Conservation (phyloP, 2,888 invertebrate genomes). For the Ichneumon xanthorius region DNA sequence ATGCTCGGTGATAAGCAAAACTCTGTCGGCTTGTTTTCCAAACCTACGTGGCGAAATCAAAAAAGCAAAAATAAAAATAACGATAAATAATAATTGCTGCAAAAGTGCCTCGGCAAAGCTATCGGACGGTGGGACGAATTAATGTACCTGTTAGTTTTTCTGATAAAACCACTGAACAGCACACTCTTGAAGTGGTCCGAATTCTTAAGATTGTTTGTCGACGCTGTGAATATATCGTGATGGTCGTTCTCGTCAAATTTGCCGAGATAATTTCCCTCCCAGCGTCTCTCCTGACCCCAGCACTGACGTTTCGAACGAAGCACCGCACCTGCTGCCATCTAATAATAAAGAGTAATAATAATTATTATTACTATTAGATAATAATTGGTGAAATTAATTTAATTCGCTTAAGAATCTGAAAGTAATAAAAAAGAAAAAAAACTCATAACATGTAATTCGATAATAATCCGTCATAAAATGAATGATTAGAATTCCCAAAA, state of each 20-base stretch:
- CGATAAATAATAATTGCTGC: background rate
- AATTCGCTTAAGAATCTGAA: background rate
- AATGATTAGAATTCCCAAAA: background rate
- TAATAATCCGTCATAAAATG: background rate
- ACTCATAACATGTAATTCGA: too few relatives aligned
- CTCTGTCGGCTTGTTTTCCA: constrained; percentile 94
- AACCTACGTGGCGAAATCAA: constrained; percentile 80
- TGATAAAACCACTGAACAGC: constrained; percentile 83
- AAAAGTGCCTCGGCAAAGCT: background rate
- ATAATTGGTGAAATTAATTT: background rate
- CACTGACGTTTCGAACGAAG: constrained; percentile 88
- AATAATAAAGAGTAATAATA: constrained; percentile 39
- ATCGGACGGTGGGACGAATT: background rate
- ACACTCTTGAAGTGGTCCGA: constrained; percentile 88
- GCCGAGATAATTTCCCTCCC: constrained; percentile 94
- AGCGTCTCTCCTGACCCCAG: constrained; percentile 92
- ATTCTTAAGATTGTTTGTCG: constrained; percentile 89
- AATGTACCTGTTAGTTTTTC: constrained; percentile 81
- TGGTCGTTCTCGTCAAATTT: constrained; percentile 89
- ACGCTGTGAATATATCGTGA: constrained; percentile 88
- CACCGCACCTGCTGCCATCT: constrained; percentile 90
- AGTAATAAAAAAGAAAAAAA: too few relatives aligned
- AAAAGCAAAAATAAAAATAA: constrained; percentile 5
- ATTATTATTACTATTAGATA: background rate
- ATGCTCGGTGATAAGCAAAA: constrained; percentile 94